Evolutionary conservation across 1,140 invertebrate species (phyloP).

Genomic region (Diachasmimorpha longicaudata): DNA sequence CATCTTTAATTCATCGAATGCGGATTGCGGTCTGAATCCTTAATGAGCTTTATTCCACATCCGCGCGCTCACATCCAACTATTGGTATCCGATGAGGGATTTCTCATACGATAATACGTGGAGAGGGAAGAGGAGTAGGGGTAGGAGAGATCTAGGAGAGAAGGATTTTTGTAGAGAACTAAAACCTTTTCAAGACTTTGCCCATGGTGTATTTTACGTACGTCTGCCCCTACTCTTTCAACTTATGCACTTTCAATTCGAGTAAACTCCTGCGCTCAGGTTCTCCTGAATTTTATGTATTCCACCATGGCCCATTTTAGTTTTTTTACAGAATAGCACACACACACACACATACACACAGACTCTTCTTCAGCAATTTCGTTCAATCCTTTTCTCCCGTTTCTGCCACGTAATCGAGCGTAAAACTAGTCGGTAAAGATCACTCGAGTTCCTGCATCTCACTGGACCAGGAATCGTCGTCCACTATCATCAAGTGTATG

Average conservation of each 20-base stretch:
- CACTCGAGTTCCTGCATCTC: constrained; percentile 16
- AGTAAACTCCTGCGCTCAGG: constrained; percentile 32
- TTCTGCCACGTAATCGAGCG: constrained; percentile 53
- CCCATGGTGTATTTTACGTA: constrained; percentile 21
- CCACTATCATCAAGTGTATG: neutral
- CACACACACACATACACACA: neutral
- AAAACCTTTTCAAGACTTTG: constrained; percentile 18
- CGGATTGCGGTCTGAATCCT: constrained; percentile 61
- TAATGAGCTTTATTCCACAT: constrained; percentile 63
- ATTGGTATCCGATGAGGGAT: constrained; percentile 58
- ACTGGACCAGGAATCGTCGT: constrained; percentile 4
- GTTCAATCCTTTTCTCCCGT: constrained; percentile 49
- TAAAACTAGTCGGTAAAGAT: constrained; percentile 55
- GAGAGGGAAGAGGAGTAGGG: no score
- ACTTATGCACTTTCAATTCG: constrained; percentile 32
- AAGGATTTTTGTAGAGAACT: constrained; percentile 12
- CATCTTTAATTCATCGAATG: constrained; percentile 64
- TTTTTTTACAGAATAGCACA: neutral
- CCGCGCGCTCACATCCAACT: constrained; percentile 51
- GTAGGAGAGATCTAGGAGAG: neutral
- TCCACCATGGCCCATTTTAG: neutral
- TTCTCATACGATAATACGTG: constrained; percentile 54
- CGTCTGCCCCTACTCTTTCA: neutral
- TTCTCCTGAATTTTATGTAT: constrained; percentile 25
- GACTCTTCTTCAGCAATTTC: constrained; percentile 42